Percentiles rank a stretch among this genome's conserved stretches.
These are phyloP conservation scores for Sakesphorus luctuosus DNA, from an alignment of 2,113 vertebrate genomes.

Conservation along the genomic window DNA sequence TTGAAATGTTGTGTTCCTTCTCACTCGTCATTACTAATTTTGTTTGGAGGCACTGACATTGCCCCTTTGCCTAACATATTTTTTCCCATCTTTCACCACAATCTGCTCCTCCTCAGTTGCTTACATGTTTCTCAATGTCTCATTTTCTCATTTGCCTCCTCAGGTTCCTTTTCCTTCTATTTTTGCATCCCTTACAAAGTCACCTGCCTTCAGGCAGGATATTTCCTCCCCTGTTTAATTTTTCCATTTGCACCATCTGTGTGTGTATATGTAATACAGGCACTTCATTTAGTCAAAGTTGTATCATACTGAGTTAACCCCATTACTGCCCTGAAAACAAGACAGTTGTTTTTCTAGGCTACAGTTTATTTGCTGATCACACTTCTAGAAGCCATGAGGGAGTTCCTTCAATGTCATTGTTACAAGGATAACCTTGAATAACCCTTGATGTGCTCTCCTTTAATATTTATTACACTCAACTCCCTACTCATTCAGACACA, in stretches of 20 bases:
- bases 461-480: neutral
- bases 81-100: neutral
- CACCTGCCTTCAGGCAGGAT: constrained; percentile 38
- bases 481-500: neutral
- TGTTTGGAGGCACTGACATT: neutral
- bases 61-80: neutral
- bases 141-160: neutral
- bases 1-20: neutral
- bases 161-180: neutral
- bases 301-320: neutral
- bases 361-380: constrained; percentile 31
- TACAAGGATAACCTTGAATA: neutral
- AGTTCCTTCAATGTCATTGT: constrained; percentile 14
- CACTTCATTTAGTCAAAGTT: neutral
- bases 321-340: constrained; percentile 4
- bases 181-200: neutral
- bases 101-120: neutral
- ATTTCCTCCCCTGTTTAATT: neutral
- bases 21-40: neutral
- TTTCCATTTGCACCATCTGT: constrained; percentile 37
- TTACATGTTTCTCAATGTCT: neutral
- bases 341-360: neutral
- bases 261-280: neutral
- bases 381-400: neutral
- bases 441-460: neutral